Conservation (phyloP, 2,888 invertebrate species). For the Biston betularia region DNA sequence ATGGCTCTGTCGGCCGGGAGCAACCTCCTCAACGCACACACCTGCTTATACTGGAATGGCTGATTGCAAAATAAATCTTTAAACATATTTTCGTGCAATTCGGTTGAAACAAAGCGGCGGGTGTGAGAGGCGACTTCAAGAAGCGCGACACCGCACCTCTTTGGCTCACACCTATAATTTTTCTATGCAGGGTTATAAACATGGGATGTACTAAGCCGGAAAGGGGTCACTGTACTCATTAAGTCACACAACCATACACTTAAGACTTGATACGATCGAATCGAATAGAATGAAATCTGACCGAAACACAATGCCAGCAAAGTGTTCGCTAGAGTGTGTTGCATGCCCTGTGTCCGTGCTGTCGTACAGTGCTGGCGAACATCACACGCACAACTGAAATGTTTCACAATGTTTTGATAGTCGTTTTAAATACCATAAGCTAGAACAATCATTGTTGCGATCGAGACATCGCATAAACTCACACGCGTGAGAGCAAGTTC, state of each 20-base stretch:
- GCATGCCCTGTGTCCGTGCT: slow-evolving; percentile 62
- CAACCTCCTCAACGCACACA: too few relatives aligned
- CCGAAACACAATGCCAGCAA: slow-evolving; percentile 59
- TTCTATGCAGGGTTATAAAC: too few relatives aligned
- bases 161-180: too few relatives aligned
- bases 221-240: too few relatives aligned
- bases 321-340: slow-evolving; percentile 63
- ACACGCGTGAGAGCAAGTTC: neutral
- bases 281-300: slow-evolving; percentile 17
- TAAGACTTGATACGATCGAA: neutral
- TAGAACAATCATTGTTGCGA: neutral
- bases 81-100: neutral
- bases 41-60: too few relatives aligned
- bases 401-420: neutral
- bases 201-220: too few relatives aligned
- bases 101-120: too few relatives aligned
- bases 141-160: too few relatives aligned
- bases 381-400: slow-evolving; percentile 29
- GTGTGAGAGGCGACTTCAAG: too few relatives aligned
- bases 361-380: slow-evolving; percentile 40
- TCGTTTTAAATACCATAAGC: neutral
- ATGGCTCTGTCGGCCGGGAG: too few relatives aligned
- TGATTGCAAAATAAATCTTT: too few relatives aligned
- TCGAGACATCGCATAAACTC: neutral
- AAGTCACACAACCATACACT: too few relatives aligned